Evolutionary conservation across 2,113 vertebrate genomes (phyloP).

Genomic region (Motacilla tschutschensis): DNA sequence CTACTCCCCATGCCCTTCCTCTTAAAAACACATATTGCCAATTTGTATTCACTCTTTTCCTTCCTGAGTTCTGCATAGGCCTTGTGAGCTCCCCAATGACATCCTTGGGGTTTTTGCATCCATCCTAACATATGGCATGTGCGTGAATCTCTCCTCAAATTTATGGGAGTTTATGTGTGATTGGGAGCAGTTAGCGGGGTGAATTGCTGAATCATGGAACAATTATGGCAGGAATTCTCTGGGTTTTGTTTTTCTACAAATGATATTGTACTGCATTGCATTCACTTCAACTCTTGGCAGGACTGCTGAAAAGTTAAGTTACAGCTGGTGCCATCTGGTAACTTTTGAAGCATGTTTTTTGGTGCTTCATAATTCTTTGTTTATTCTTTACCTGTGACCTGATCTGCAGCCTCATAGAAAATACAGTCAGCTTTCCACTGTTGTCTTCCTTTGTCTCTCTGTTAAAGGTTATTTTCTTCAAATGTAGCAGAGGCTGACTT

Average conservation of each 20-base stretch:
- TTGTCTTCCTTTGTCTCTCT: neutral
- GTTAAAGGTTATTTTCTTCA: neutral
- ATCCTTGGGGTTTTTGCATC: constrained; percentile 51
- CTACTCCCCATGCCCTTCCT: constrained; percentile 8
- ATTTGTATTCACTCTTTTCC: constrained; percentile 35
- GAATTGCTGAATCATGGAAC: constrained; percentile 70
- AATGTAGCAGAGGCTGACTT: neutral
- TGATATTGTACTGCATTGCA: constrained; percentile 2
- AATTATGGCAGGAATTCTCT: constrained; percentile 40
- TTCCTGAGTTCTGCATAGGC: neutral
- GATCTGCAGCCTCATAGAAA: neutral
- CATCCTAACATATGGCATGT: constrained; percentile 65
- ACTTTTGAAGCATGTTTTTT: neutral
- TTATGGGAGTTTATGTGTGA: constrained; percentile 54
- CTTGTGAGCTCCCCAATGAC: neutral
- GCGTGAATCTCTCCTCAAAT: constrained; percentile 50
- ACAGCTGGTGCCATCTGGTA: constrained; percentile 52
- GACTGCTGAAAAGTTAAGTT: constrained; percentile 42
- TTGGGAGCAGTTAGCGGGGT: constrained; percentile 63
- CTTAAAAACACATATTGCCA: constrained; percentile 26
- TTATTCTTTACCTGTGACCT: neutral
- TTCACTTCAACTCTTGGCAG: constrained; percentile 7
- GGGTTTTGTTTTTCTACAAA: constrained; percentile 33
- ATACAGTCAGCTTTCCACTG: neutral
- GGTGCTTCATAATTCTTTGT: constrained; percentile 4